phyloP scores from a whole-genome alignment of 2,113 vertebrate genomes.

The Petromus typicus region DNA sequence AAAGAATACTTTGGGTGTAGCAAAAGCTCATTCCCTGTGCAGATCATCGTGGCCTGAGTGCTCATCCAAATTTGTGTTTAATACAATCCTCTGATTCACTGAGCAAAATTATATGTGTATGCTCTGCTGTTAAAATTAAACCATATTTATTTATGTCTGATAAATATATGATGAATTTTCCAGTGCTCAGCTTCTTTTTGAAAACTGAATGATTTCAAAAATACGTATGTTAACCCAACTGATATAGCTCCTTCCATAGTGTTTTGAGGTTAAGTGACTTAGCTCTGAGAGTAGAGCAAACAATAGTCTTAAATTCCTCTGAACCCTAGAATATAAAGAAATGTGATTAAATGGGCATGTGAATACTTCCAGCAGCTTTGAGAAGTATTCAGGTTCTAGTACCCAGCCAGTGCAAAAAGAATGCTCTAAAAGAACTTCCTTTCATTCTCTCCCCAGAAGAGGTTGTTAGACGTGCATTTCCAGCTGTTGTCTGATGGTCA shows the following conservation, averaged over 20 bases:
- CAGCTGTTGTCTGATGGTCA: not conserved
- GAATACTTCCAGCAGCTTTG: not conserved
- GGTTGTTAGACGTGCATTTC: not conserved
- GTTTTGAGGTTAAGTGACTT: not conserved
- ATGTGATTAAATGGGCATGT: not conserved
- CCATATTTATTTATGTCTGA: not conserved
- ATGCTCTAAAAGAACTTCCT: not conserved
- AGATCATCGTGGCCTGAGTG: not conserved
- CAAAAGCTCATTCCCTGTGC: not conserved
- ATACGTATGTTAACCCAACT: not conserved
- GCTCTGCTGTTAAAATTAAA: not conserved
- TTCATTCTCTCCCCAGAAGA: not conserved
- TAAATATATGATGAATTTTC: not conserved
- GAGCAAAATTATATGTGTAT: not conserved
- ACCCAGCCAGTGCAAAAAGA: not conserved
- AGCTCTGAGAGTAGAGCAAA: not conserved
- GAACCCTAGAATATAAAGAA: not conserved
- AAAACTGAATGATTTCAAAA: not conserved
- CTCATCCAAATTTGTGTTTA: not conserved
- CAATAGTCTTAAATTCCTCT: not conserved
- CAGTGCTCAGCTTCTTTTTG: not conserved
- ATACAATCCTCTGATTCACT: not conserved
- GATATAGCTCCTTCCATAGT: not conserved
- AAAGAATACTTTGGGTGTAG: not conserved
- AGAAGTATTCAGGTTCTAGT: not conserved